These are phyloP conservation scores for Catocala fraxini DNA, from an alignment of 2,888 invertebrate species.

Conservation along the genomic window DNA sequence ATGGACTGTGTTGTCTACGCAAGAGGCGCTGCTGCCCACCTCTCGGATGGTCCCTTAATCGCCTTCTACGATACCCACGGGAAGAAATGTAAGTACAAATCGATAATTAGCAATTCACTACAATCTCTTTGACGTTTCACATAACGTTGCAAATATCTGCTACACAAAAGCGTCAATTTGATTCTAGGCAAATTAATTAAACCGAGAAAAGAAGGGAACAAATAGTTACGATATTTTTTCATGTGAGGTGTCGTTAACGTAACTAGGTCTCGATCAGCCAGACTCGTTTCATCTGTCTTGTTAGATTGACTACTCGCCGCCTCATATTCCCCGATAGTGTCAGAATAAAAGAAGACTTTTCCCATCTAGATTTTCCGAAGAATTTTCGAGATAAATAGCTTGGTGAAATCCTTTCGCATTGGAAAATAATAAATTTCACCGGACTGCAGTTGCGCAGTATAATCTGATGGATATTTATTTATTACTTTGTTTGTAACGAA, in stretches of 20 bases:
- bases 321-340: constrained; percentile 2
- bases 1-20: too few relatives aligned
- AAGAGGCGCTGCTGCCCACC: too few relatives aligned
- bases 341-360: constrained; percentile 2
- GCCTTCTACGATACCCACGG: too few relatives aligned
- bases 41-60: too few relatives aligned
- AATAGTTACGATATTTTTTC: constrained; percentile 4
- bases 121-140: too few relatives aligned
- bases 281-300: constrained; percentile 14
- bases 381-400: not conserved
- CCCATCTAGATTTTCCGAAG: not conserved
- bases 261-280: constrained; percentile 12
- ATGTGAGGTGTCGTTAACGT: not conserved
- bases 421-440: constrained; percentile 1
- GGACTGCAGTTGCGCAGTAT: constrained; percentile 1
- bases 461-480: not conserved
- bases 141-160: not conserved
- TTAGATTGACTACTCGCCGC: constrained; percentile 6
- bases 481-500: not conserved
- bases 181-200: constrained; percentile 9
- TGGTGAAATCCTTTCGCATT: not conserved
- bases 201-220: not conserved
- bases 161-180: not conserved
- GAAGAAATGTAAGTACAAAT: too few relatives aligned
- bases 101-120: too few relatives aligned